Evolutionary conservation across 2,797 vertebrate genomes (phyloP), one percentile per base, ranked within the genome.

Genomic region (Eleutherodactylus coqui): DNA sequence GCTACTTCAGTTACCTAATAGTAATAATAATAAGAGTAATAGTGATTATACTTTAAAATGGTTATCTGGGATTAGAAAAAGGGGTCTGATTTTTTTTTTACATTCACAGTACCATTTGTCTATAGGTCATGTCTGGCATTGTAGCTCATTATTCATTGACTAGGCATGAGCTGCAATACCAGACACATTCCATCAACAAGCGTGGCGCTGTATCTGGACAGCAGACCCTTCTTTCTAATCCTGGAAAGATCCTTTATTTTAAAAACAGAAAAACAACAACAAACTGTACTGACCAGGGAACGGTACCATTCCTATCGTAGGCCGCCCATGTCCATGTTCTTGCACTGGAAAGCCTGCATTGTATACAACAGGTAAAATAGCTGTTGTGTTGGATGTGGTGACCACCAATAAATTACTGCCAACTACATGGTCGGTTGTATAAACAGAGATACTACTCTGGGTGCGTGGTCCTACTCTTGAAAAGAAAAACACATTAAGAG

Each of bases 401-500:
- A 64, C 67, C 53, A 69, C 79, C 82, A 84, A 84, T 87, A 87
- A 87, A 84, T 87, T 79, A 73, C 86, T 62, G 55, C 86, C 82
- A 84, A 73, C 51, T 67, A 84, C 82, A 80, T 75, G 58, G 86
- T 41, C 34, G n/a, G 53, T 84, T 87, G 27, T 80, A 77, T 87
- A 87, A 87, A 87, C 86, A 87, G 43, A 84, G 86, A 84, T 84
- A 53, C 86, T 84, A 84, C 73, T 87, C 82, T 47, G 76, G 81
- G 82, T 84, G 76, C 82, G 84, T 87, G 86, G 67, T 84, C 82
- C 55, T 67, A 45, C 67, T 80, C 69, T 84, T 84, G 67, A 79
- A 87, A 87, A 87, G 86, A 84, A 87, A 87, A 87, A 87, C 86
- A 87, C 86, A 87, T 87, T 87, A 84, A 69, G 51, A 64, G 86